These are phyloP conservation scores for Cliona cf. orientalis DNA, from an alignment of 37 sponge, comb jelly and placozoan species.

Conservation along the genomic window DNA sequence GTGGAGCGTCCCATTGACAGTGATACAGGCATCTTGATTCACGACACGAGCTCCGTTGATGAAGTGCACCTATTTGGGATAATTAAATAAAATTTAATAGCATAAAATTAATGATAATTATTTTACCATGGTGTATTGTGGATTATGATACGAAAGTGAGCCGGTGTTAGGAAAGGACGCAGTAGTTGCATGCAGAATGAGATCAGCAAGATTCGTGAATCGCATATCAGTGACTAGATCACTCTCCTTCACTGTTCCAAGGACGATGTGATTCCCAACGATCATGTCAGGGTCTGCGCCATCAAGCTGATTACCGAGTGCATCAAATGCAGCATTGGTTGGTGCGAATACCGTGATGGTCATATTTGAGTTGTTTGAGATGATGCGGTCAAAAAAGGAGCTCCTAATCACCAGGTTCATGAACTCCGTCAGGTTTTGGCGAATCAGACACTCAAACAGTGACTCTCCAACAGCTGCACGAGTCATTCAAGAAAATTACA, in stretches of 20 bases:
- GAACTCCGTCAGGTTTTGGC: conserved; percentile 43
- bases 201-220: background rate
- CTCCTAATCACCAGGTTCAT: conserved; percentile 3
- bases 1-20: conserved; percentile 35
- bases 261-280: conserved; percentile 50
- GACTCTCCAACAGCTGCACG: conserved; percentile 34
- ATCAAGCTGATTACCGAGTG: background rate
- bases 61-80: conserved; percentile 25
- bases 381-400: background rate
- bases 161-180: background rate
- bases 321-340: conserved; percentile 47
- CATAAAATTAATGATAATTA: background rate
- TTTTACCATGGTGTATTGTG: background rate
- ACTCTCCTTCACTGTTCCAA: background rate
- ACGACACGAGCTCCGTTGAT: conserved; percentile 47
- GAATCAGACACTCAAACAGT: conserved; percentile 38
- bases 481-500: background rate
- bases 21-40: conserved; percentile 33
- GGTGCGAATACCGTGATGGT: conserved; percentile 50
- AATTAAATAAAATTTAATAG: background rate
- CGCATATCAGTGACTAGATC: background rate
- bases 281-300: background rate
- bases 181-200: conserved; percentile 17
- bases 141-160: background rate
- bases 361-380: background rate